Base-by-base conservation (phyloP, 2,797 vertebrate genomes). In the Melanotaenia parkinsoni region DNA sequence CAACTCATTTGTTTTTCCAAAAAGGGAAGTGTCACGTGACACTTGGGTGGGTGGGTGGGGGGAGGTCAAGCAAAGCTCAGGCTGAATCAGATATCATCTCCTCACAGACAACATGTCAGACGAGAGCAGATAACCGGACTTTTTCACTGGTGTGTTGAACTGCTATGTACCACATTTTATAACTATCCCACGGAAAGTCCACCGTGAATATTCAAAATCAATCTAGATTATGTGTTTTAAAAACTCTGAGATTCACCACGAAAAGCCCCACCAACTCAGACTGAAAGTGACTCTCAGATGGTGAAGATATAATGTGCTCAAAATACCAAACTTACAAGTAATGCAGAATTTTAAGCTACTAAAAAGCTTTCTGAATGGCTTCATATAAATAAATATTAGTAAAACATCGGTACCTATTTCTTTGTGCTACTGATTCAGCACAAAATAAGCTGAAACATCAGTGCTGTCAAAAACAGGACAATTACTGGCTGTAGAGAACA, bases 21-120 rank as follows among this genome's bases (percentile, higher is more conserved):
- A 40, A 13, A 30, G 30, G 54, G 54, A 24, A 58, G 4, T 18
- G 24, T 64, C 60, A 72, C 63, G 64, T 72, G 59, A 75, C 5
- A 10, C 35, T 50, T 47, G 50, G n/a, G n/a, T 18, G n/a, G n/a
- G n/a, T 6, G n/a, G 56, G 43, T 72, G 47, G 14, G 43, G 58
- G 50, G 76, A 61, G 66, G 84, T 83, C 80, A 86, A 85, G 63
- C 74, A 62, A 56, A 63, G 62, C 65, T 80, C 53, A 58, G 63
- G 35, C 71, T 80, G 40, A 68, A 71, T 56, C 30, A 87, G 86
- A 84, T 88, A 89, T 86, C 81, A 77, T 20, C 67, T 71, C 65
- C 70, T 45, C 11, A 24, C 70, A 88, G 83, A 87, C 78, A 82
- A 77, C 75, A 86, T 77, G 79, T 82, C 74, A 83, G 40, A 85